Evolutionary conservation across 1,140 invertebrate species (phyloP), one percentile per base, ranked within the genome.

Genomic region (Brachionus plicatilis): DNA sequence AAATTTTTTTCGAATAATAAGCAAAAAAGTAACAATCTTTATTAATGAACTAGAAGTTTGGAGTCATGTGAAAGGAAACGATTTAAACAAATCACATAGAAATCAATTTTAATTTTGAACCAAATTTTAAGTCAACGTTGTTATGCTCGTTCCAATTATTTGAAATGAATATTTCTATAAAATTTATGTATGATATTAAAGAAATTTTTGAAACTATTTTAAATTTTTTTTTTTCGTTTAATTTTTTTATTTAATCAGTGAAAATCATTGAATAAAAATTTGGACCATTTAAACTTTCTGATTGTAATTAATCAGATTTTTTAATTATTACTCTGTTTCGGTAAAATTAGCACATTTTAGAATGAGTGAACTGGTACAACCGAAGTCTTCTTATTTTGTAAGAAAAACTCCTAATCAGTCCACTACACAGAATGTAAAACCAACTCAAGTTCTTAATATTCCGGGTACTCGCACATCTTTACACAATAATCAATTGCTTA

Each of bases 71-170:
- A 60, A 60, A 60, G n/a, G 9, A 5, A 27, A 75, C 9, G 1
- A 20, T 27, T 29, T 76, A 37, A 37, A 37, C 33, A 37, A 37
- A 37, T 37, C 33, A 37, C 6, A 6, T 53, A 76, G 8, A 76
- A 76, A 76, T 76, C 72, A 76, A 76, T 76, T 76, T 76, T 76
- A 27, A 72, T 72, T 72, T 41, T 72, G 41, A 72, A 72, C 68
- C 41, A 41, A 72, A 43, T 43, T 72, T 41, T 43, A 20, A 43
- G 68, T 72, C n/a, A 41, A 41, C 68, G 17, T 72, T 43, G 37
- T 43, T 43, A 72, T 43, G 37, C 68, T 43, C 29, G 33, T 72
- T 72, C 33, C 33, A 72, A 72, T 68, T 68, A 33, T 41, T 68
- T 33, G 41, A 72, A 72, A 72, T 43, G 43, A 72, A 72, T 72